phyloP scores from a whole-genome alignment of 2,113 vertebrate genomes.

The human (Homo sapiens) region GRCh38 chr2:204675001-204675500 shows the following conservation, averaged over 20 bases:
- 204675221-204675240: slow-evolving; percentile 29
- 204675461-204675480: neutral
- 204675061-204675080: slow-evolving; percentile 65
- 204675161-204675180: slow-evolving; percentile 55
- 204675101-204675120: slow-evolving; percentile 49
- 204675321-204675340: neutral
- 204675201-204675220: slow-evolving; percentile 3
- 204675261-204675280: neutral
- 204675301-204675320: neutral
- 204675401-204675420: slow-evolving; percentile 16
- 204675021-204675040: slow-evolving; percentile 15
- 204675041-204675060: slow-evolving; percentile 37
- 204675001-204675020: neutral
- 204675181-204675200: slow-evolving; percentile 34
- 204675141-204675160: slow-evolving; percentile 48
- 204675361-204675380: slow-evolving; percentile 9
- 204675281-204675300: neutral
- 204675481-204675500: slow-evolving; percentile 11
- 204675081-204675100: slow-evolving; percentile 65
- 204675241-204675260: neutral
- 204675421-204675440: neutral
- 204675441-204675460: neutral
- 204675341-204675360: slow-evolving; percentile 14
- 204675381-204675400: slow-evolving; percentile 32
- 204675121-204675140: slow-evolving; percentile 64